Base-by-base conservation (phyloP, 2,113 vertebrate species). In the Gymnogyps californianus region DNA sequence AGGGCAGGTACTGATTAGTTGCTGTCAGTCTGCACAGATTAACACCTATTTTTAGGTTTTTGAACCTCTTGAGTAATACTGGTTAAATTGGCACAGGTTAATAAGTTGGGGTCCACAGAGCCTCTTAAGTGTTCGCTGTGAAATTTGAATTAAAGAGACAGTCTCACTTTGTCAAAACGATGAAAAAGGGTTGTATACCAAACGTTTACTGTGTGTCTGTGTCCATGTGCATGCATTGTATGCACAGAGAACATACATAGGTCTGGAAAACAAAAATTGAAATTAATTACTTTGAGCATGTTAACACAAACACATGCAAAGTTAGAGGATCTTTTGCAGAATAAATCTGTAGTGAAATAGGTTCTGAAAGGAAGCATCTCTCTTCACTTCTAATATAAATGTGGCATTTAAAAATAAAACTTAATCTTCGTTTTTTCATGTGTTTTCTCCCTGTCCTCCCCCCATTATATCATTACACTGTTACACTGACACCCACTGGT, bases 11-110 rank as follows among this genome's bases (percentile, higher is more conserved):
- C 82, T 96, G 92, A 76, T 90, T 93, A 94, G 87, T 78, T 83
- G 51, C 71, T 84, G 52, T 95, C 94, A 94, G 38, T 95, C 81
- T 95, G 87, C 61, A n/a, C 84, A 94, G 95, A 94, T 96, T 92
- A 97, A 80, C 87, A 82, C 72, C 89, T 97, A 92, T 91, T 95
- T 96, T 92, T 97, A 89, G 88, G 77, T 87, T 93, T 98, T 87
- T 94, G 82, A 97, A 92, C 89, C 91, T 98, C 91, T 95, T 94
- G 79, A 94, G 77, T 97, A 94, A 91, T 85, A 89, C 78, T 91
- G 49, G 72, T 97, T 96, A 96, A 97, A 95, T 91, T 96, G 88
- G 79, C 88, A 82, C 85, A 97, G 95, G 72, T 97, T 95, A 97
- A 76, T 97, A 94, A 91, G 57, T 95, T 95, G 91, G 87, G 69